phyloP scores from a whole-genome alignment of 2,113 vertebrate genomes.

The Atlantisia rogersi region DNA sequence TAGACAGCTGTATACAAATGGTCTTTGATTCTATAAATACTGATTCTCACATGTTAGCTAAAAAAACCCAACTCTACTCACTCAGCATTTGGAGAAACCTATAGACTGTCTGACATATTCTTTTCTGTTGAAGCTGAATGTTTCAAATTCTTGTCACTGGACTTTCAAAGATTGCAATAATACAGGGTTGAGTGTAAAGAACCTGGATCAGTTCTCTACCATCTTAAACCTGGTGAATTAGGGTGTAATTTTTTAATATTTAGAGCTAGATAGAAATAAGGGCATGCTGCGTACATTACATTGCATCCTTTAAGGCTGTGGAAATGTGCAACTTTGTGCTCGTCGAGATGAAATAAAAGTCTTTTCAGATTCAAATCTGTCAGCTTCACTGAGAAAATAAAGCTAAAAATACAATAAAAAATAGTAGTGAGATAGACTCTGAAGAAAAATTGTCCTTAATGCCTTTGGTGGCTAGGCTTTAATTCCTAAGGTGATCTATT shows the following conservation, averaged over 20 bases:
- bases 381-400: not conserved
- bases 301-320: not conserved
- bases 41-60: not conserved
- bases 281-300: not conserved
- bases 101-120: not conserved
- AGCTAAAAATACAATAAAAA: not conserved
- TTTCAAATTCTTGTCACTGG: not conserved
- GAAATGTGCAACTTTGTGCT: not conserved
- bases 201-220: not conserved
- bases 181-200: not conserved
- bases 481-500: not conserved
- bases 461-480: not conserved
- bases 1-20: conserved; percentile 37
- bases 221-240: not conserved
- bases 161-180: not conserved
- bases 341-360: not conserved
- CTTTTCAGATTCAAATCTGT: not conserved
- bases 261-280: not conserved
- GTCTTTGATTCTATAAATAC: conserved; percentile 31
- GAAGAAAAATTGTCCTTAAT: not conserved
- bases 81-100: conserved; percentile 24
- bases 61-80: not conserved
- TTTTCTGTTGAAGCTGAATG: not conserved
- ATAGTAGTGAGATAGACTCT: not conserved
- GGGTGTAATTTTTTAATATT: not conserved